phyloP scores from a whole-genome alignment of 64 coral and sea anemone species.

The Pocillopora verrucosa region DNA sequence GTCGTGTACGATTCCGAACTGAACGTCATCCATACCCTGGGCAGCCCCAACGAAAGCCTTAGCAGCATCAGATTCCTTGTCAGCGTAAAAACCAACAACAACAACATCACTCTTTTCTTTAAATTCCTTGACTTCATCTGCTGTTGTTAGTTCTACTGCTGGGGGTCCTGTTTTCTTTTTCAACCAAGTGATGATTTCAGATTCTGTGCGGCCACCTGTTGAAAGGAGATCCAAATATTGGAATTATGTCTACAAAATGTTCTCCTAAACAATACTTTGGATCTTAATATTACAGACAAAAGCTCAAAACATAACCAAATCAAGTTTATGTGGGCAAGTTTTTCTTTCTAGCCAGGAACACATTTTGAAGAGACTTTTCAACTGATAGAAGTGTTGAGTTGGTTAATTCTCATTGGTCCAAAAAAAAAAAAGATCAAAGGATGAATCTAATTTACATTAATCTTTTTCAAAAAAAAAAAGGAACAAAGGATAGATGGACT shows the following conservation, averaged over 20 bases:
- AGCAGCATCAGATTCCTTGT: constrained; percentile 81
- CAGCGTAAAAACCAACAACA: constrained; percentile 87
- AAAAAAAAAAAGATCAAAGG: background rate
- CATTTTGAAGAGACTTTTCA: background rate
- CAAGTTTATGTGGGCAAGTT: no score
- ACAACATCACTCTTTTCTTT: constrained; percentile 72
- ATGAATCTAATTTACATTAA: background rate
- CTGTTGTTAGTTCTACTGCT: constrained; percentile 72
- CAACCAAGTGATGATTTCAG: constrained; percentile 87
- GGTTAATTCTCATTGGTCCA: background rate
- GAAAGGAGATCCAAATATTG: background rate
- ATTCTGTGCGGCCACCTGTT: constrained; percentile 84
- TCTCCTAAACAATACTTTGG: no score
- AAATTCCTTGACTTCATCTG: constrained; percentile 90
- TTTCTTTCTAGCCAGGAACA: no score
- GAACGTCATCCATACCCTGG: constrained; percentile 86
- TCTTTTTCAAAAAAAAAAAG: background rate
- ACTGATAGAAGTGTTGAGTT: background rate
- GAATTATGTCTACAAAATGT: no score
- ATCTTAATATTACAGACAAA: no score
- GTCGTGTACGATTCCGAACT: constrained; percentile 91
- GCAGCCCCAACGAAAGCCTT: constrained; percentile 84
- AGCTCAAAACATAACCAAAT: background rate
- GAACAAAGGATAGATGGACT: background rate
- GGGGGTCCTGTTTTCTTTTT: constrained; percentile 97